These are phyloP conservation scores for Enteromius afrohamiltoni DNA, from an alignment of 2,797 vertebrate genomes.

Conservation along the genomic window DNA sequence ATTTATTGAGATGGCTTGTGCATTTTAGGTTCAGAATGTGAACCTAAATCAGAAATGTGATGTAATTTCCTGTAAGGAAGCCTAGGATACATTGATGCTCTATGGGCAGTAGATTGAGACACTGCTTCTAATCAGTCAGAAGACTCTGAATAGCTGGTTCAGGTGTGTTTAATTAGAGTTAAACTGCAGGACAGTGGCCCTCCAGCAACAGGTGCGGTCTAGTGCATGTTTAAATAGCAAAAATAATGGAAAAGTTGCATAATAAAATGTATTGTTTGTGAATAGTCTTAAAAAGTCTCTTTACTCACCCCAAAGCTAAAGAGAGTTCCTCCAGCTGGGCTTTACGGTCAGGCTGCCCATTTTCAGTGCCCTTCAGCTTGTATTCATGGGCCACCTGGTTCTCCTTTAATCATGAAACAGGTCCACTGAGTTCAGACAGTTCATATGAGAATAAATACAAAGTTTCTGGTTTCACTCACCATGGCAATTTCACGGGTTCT, in stretches of 20 bases:
- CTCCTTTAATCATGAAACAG: slow-evolving; percentile 77
- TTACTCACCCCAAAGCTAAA: slow-evolving; percentile 86
- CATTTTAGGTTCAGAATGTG: too few species aligned
- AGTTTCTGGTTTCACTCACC: slow-evolving; percentile 76
- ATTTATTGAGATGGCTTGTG: too few species aligned
- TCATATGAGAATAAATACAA: neutral
- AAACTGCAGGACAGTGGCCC: neutral
- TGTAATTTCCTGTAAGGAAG: neutral
- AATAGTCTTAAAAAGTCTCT: neutral
- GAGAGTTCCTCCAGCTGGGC: slow-evolving; percentile 89
- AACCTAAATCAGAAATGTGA: too few species aligned
- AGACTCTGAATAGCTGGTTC: neutral
- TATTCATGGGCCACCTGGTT: slow-evolving; percentile 89
- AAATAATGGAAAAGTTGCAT: neutral
- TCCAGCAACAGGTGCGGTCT: neutral
- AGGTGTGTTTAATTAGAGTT: neutral
- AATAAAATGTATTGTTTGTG: neutral
- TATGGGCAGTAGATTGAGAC: too few species aligned
- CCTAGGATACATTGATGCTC: too few species aligned
- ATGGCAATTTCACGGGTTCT: slow-evolving; percentile 93
- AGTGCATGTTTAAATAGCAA: neutral
- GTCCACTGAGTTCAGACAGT: neutral
- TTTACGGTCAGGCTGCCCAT: slow-evolving; percentile 91
- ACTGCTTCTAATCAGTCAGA: neutral
- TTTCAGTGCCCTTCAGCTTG: slow-evolving; percentile 90